phyloP scores from a whole-genome alignment of 2,888 invertebrate genomes.

The Eremobia ochroleuca region DNA sequence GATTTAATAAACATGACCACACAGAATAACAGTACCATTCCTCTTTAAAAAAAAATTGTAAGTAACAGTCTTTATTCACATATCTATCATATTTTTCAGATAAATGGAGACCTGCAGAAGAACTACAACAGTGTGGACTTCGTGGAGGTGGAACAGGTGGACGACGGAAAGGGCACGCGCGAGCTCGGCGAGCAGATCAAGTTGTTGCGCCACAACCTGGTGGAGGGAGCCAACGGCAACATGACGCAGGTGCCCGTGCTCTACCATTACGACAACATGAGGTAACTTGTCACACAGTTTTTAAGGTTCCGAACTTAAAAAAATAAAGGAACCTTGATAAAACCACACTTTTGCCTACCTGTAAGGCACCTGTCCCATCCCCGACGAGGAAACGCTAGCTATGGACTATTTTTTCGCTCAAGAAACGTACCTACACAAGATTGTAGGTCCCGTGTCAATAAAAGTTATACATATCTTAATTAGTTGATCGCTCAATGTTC shows the following conservation, averaged over 20 bases:
- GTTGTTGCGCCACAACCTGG: slow-evolving; percentile 93
- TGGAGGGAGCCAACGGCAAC: slow-evolving; percentile 93
- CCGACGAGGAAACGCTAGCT: not conserved
- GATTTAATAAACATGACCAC: not conserved
- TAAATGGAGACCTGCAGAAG: slow-evolving; percentile 93
- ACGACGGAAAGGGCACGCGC: slow-evolving; percentile 92
- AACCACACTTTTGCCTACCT: not conserved
- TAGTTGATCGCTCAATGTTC: not conserved
- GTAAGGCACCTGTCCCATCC: not conserved
- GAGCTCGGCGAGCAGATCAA: slow-evolving; percentile 91
- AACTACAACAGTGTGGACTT: slow-evolving; percentile 99
- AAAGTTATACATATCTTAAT: not conserved
- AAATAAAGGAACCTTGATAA: not conserved
- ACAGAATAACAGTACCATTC: too few species aligned
- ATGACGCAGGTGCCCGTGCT: slow-evolving; percentile 93
- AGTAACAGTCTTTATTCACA: not conserved
- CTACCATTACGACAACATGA: slow-evolving; percentile 96
- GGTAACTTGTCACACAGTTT: slow-evolving; percentile 69
- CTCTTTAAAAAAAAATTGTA: too few species aligned
- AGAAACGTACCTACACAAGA: not conserved
- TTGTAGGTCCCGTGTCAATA: not conserved
- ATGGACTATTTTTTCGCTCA: not conserved
- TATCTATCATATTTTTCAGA: slow-evolving; percentile 77
- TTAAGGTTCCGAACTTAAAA: not conserved
- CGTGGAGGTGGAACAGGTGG: slow-evolving; percentile 97